Conservation (phyloP, 2,888 invertebrate genomes). For the Nomada ruficornis region DNA sequence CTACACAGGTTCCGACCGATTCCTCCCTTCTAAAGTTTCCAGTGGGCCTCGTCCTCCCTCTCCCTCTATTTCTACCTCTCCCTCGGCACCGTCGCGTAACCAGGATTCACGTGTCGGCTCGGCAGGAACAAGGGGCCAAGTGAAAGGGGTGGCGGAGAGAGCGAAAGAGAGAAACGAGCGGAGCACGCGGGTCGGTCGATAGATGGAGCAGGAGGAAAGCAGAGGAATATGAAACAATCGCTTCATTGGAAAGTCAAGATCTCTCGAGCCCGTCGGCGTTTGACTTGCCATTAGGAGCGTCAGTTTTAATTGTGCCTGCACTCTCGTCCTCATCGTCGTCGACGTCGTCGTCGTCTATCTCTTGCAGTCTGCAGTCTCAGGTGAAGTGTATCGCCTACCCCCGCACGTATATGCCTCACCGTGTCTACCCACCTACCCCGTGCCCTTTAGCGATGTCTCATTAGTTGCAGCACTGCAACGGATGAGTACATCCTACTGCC, state of each 20-base stretch:
- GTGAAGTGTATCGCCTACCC: conserved; percentile 83
- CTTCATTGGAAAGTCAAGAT: conserved; percentile 85
- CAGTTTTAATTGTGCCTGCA: conserved; percentile 84
- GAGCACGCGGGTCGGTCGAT: conserved; percentile 67
- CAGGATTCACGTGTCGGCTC: conserved; percentile 70
- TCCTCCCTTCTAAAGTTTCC: conserved; percentile 69
- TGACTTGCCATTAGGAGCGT: conserved; percentile 85
- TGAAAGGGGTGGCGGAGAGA: conserved; percentile 50
- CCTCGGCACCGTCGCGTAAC: conserved; percentile 65
- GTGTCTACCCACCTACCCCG: conserved; percentile 77
- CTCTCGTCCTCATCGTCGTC: conserved; percentile 76
- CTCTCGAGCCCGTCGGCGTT: conserved; percentile 84
- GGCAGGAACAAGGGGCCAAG: conserved; percentile 65
- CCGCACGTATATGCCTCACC: conserved; percentile 76
- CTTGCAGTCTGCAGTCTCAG: conserved; percentile 81
- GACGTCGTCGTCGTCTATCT: conserved; percentile 76
- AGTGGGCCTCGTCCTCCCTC: conserved; percentile 51
- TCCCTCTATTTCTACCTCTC: conserved; percentile 53
- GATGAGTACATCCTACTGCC: conserved; percentile 81
- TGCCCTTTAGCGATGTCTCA: conserved; percentile 85
- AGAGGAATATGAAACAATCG: conserved; percentile 84
- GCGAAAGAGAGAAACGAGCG: conserved; percentile 62
- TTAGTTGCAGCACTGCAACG: conserved; percentile 84
- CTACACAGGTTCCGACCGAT: conserved; percentile 64
- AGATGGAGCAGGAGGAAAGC: conserved; percentile 73